Percentiles rank a stretch among this genome's conserved stretches.
Conservation (phyloP, 2,888 invertebrate genomes). For the Dyspetes luteomarginatus region DNA sequence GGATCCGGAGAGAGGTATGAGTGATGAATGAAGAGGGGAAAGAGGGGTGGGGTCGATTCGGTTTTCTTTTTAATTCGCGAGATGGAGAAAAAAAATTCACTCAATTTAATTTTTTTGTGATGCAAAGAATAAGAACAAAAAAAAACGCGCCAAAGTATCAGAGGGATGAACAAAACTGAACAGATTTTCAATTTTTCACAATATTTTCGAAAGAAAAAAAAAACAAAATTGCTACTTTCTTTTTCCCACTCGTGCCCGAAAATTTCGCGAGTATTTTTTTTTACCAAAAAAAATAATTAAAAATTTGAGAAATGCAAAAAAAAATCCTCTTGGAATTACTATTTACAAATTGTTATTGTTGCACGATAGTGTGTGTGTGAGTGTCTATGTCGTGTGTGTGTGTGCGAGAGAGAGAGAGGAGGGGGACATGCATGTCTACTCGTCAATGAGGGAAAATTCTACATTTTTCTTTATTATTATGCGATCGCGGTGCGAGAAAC, state of each 20-base stretch:
- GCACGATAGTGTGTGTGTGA: constrained; percentile 5
- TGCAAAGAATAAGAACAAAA: background rate
- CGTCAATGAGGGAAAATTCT: background rate
- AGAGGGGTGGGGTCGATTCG: background rate
- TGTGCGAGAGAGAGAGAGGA: constrained; percentile 24
- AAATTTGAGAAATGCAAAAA: background rate
- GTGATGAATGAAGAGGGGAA: constrained; percentile 29
- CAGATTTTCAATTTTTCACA: too few relatives aligned
- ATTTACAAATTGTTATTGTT: constrained; percentile 52
- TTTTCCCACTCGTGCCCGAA: too few relatives aligned
- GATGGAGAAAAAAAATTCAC: too few relatives aligned
- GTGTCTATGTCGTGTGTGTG: too few relatives aligned
- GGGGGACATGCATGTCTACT: too few relatives aligned
- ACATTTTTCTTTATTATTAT: constrained; percentile 77
- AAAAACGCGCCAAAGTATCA: background rate
- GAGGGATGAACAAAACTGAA: background rate
- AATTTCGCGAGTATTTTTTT: background rate
- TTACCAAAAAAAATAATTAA: background rate
- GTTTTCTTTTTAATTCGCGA: too few relatives aligned
- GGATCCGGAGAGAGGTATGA: constrained; percentile 67
- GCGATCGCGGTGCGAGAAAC: constrained; percentile 76
- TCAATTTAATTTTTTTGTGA: background rate
- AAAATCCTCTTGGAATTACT: constrained; percentile 23
- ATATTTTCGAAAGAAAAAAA: too few relatives aligned
- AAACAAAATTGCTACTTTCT: too few relatives aligned